A percentile compares a stretch with the other conserved stretches of the same genome.
Evolutionary conservation across 2,797 vertebrate species (phyloP).

Genomic region (Balearica regulorum): DNA sequence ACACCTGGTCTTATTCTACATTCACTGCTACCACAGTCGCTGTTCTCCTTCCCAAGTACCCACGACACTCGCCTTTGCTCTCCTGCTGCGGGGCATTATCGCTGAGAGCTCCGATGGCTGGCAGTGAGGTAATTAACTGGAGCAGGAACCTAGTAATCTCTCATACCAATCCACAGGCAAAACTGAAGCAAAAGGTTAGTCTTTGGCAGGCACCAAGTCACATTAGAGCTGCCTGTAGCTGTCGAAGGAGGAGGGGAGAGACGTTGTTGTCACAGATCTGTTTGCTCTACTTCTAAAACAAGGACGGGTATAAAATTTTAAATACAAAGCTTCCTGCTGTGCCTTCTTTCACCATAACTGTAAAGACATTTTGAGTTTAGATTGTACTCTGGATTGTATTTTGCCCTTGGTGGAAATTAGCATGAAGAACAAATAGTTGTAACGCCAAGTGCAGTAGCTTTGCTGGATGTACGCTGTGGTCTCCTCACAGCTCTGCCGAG

Average conservation of each 20-base stretch:
- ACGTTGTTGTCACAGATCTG: neutral
- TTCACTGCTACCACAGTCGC: neutral
- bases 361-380: neutral
- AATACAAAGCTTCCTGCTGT: neutral
- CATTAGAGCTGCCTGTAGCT: neutral
- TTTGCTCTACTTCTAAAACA: neutral
- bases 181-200: neutral
- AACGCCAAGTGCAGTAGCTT: neutral
- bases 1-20: neutral
- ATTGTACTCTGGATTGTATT: neutral
- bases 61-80: neutral
- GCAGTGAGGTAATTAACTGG: neutral
- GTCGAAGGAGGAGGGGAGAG: neutral
- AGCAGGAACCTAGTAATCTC: neutral
- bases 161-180: neutral
- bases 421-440: neutral
- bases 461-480: neutral
- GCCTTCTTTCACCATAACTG: neutral
- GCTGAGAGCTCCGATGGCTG: neutral
- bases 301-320: neutral
- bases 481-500: neutral
- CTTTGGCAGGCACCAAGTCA: neutral
- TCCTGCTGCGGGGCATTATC: neutral
- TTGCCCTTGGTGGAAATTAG: slow-evolving; percentile 4
- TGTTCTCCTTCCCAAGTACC: neutral